phyloP scores from a whole-genome alignment of 2,888 invertebrate species.

The Drosophila anceps region DNA sequence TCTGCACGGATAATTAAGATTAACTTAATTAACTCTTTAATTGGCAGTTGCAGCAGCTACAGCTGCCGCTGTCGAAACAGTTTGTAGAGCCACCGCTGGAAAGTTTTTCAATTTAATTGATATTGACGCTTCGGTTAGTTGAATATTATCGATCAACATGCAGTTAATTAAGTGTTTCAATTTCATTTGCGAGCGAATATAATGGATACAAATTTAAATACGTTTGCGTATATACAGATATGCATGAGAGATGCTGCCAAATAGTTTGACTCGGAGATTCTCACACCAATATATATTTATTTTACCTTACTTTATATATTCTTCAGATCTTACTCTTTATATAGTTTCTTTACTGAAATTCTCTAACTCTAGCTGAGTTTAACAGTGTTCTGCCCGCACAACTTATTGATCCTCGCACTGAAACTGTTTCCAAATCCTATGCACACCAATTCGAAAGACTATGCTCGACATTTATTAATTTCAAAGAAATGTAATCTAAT shows the following conservation, averaged over 20 bases:
- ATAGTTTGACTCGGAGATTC: neutral
- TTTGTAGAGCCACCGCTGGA: conserved; percentile 17
- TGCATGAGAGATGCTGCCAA: neutral
- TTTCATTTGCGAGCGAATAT: neutral
- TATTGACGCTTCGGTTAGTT: conserved; percentile 24
- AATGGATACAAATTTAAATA: neutral
- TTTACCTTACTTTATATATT: neutral
- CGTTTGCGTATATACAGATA: neutral
- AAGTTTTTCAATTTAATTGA: conserved; percentile 40
- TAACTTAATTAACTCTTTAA: conserved; percentile 52
- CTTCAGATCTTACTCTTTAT: no score
- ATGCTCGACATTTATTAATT: no score
- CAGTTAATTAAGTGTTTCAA: conserved; percentile 25
- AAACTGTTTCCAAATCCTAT: no score
- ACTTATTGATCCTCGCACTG: no score
- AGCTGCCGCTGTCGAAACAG: neutral
- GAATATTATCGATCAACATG: conserved; percentile 25
- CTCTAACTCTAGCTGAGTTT: no score
- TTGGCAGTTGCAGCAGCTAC: conserved; percentile 23
- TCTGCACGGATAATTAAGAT: conserved; percentile 56
- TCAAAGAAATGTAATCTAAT: no score
- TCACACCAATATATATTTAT: neutral
- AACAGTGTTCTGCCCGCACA: no score
- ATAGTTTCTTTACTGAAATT: no score
- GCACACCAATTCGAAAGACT: no score